A percentile compares a stretch with the other conserved stretches of the same genome.
Conservation (phyloP, 2,113 vertebrate genomes). For the Rattus rattus region DNA sequence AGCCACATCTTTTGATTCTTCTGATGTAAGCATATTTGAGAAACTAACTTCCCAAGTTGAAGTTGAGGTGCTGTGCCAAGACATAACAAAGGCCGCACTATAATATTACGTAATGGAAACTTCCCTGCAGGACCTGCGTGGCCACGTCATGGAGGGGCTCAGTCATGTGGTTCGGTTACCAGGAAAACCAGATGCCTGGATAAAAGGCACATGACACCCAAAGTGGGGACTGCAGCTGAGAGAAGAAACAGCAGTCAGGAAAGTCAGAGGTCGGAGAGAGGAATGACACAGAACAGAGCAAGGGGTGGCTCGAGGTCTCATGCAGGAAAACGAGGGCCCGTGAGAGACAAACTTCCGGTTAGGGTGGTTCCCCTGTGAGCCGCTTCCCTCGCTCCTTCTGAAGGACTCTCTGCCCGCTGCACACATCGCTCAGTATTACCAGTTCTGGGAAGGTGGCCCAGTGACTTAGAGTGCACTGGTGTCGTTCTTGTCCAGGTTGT, state of each 20-base stretch:
- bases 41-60: background rate
- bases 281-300: background rate
- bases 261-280: background rate
- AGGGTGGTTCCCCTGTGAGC: background rate
- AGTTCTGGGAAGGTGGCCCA: background rate
- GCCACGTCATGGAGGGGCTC: background rate
- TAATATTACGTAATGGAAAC: background rate
- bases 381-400: background rate
- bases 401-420: background rate
- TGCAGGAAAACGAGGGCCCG: background rate
- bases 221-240: background rate
- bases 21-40: slow-evolving; percentile 9
- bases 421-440: background rate
- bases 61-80: background rate
- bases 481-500: too few species aligned
- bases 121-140: background rate
- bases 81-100: background rate
- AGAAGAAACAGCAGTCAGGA: background rate
- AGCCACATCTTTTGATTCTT: background rate
- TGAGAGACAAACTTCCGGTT: too few species aligned
- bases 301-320: background rate
- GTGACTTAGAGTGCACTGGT: background rate
- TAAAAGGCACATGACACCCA: background rate
- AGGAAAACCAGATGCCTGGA: background rate
- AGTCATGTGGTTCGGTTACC: background rate